Evolutionary conservation across 2,797 vertebrate genomes (phyloP).

Genomic region (Hemibagrus guttatus): DNA sequence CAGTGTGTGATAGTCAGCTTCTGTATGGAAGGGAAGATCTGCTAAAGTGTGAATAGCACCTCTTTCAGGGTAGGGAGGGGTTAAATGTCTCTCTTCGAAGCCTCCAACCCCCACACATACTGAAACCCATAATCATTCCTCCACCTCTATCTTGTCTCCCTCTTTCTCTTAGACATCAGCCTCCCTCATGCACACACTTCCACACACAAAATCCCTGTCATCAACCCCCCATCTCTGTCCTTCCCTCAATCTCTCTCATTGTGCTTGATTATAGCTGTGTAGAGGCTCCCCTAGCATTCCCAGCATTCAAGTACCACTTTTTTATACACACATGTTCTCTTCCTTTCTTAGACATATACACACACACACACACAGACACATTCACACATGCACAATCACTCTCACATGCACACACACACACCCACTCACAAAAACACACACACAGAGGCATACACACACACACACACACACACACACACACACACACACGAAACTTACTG

Average conservation of each 20-base stretch:
- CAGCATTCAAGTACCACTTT: slow-evolving; percentile 27
- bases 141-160: slow-evolving; percentile 40
- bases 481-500: background rate
- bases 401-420: slow-evolving; percentile 17
- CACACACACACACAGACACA: slow-evolving; percentile 13
- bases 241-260: slow-evolving; percentile 45
- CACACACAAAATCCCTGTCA: slow-evolving; percentile 32
- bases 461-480: slow-evolving; percentile 31
- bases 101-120: slow-evolving; percentile 22
- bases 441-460: slow-evolving; percentile 18
- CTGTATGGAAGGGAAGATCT: background rate
- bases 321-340: background rate
- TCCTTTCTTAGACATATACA: background rate
- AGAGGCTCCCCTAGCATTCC: slow-evolving; percentile 46
- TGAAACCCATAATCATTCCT: slow-evolving; percentile 44
- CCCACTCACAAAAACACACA: slow-evolving; percentile 9
- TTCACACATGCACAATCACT: background rate
- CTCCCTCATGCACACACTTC: slow-evolving; percentile 24
- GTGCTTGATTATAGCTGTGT: slow-evolving; percentile 54
- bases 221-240: slow-evolving; percentile 41
- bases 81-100: slow-evolving; percentile 29
- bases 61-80: slow-evolving; percentile 4
- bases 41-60: slow-evolving; percentile 18
- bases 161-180: slow-evolving; percentile 29
- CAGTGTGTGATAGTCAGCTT: background rate